These are phyloP conservation scores for Oceanodroma leucorhoa DNA, from an alignment of 2,797 vertebrate genomes.

Conservation along the genomic window DNA sequence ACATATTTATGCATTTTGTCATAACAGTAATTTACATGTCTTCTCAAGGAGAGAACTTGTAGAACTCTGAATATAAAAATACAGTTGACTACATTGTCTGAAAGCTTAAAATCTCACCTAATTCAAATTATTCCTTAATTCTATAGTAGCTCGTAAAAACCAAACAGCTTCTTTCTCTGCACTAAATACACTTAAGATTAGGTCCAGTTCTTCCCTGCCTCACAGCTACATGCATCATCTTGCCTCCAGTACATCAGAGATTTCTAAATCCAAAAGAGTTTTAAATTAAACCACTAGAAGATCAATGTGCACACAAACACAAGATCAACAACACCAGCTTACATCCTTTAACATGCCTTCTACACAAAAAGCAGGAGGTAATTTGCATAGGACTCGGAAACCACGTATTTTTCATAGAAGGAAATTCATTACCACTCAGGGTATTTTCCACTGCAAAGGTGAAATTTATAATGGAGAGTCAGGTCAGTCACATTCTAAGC, in stretches of 20 bases:
- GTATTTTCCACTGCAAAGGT: neutral
- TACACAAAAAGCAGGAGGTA: neutral
- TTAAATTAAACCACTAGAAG: neutral
- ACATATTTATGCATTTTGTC: conserved; percentile 47
- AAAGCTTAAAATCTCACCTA: neutral
- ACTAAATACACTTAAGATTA: neutral
- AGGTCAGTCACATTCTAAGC: neutral
- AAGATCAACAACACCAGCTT: neutral
- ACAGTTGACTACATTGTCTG: conserved; percentile 11
- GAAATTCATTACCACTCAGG: neutral
- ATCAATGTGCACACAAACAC: neutral
- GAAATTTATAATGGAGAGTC: neutral
- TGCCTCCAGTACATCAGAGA: neutral
- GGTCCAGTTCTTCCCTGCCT: neutral
- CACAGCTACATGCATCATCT: neutral
- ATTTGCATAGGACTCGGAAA: neutral
- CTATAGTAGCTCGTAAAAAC: neutral
- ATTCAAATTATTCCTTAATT: neutral
- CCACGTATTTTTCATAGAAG: neutral
- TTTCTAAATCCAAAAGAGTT: neutral
- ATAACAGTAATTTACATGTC: conserved; percentile 40
- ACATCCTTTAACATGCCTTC: neutral
- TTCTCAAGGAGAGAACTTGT: neutral
- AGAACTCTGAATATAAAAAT: neutral
- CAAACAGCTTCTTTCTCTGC: neutral